Evolutionary conservation across 1,140 invertebrate species (phyloP).

Genomic region (Magallana angulata): DNA sequence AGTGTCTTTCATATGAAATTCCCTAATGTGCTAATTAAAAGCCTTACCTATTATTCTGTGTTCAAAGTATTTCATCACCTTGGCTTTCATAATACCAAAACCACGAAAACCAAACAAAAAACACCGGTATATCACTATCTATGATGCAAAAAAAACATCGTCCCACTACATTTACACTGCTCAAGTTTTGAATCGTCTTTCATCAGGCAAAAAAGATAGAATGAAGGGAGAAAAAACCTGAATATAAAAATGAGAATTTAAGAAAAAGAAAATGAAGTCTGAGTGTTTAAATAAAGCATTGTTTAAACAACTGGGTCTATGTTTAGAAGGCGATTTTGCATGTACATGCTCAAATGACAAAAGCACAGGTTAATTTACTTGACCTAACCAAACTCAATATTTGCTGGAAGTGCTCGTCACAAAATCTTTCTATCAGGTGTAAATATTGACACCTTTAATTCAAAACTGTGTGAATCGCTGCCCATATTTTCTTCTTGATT

Average conservation of each 20-base stretch:
- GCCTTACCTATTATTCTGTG: too few species aligned
- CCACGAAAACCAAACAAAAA: too few species aligned
- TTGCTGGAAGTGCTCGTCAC: conserved; percentile 8
- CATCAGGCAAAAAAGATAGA: background rate
- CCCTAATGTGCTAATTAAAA: too few species aligned
- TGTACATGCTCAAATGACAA: background rate
- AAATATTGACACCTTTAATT: conserved; percentile 28
- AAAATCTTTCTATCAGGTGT: conserved; percentile 3
- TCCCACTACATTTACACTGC: background rate
- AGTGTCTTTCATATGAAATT: too few species aligned
- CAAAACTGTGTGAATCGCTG: conserved; percentile 1
- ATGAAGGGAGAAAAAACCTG: background rate
- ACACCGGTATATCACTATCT: too few species aligned
- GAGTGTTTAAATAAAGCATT: background rate
- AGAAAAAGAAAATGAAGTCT: too few species aligned
- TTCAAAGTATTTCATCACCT: too few species aligned
- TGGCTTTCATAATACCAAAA: too few species aligned
- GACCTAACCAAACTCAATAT: background rate
- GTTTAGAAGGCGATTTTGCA: background rate
- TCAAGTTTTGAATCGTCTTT: background rate
- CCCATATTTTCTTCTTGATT: background rate
- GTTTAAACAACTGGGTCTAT: background rate
- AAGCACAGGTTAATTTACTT: background rate
- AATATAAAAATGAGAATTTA: background rate
- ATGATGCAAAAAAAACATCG: too few species aligned